Evolutionary conservation across 2,888 invertebrate genomes (phyloP), one percentile per base, ranked within the genome.

Genomic region (Latrodectus elegans): DNA sequence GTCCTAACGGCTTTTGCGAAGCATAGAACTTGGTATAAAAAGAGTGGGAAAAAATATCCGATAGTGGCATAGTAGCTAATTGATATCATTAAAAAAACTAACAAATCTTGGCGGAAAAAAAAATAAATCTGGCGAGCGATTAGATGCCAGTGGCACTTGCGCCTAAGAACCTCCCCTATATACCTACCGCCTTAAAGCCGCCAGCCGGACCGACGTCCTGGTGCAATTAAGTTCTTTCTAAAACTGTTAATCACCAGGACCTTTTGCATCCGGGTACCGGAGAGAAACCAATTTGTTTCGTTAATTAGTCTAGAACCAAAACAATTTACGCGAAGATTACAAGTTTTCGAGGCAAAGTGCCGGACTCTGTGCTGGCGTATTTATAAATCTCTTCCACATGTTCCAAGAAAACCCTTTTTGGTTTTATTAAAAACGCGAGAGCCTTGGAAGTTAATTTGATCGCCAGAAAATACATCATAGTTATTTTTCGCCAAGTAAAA

Each of bases 251-350:
- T 87, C 86, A 87, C 86, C 72, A 72, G 64, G 81, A 72, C 80
- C 76, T 84, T 84, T 84, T 84, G 60, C 83, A 76, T 76, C 76
- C 60, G 76, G 64, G 49, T 70, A 81, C 73, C 73, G 51, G 74
- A 64, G 79, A 65, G 71, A 81, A 82, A 81, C 86, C 86, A 87
- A 87, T 87, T 87, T 87, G 86, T 87, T 87, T 87, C 86, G 55
- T 81, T 87, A 87, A 87, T 87, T 87, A 87, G 81, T 77, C 81
- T n/a, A 53, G 81, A 70, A 81, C 86, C 81, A 81, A 87, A 87
- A 87, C 86, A 87, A 87, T 87, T 87, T 87, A 87, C 86, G 76
- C 76, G 55, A 73, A 87, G 86, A 87, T 87, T 87, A 87, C 86
- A 87, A 87, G 86, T 87, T 87, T 80, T 80, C 38, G 75, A 76